These are phyloP conservation scores for Calidris pugnax DNA, from an alignment of 2,113 vertebrate species.

Conservation along the genomic window DNA sequence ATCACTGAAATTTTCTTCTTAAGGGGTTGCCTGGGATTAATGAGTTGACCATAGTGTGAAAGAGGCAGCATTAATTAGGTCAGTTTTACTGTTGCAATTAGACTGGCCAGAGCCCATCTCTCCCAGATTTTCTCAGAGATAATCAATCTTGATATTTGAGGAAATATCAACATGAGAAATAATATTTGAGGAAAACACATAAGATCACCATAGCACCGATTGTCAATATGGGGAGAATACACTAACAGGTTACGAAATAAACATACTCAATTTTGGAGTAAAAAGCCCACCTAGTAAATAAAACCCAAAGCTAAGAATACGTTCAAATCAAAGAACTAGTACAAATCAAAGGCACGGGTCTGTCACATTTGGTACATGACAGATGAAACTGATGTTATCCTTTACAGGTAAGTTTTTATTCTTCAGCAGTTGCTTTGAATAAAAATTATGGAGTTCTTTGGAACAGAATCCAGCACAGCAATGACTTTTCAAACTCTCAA, in stretches of 20 bases:
- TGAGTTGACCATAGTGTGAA: not conserved
- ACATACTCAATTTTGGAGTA: fast-evolving
- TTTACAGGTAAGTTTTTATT: not conserved
- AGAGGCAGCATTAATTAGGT: not conserved
- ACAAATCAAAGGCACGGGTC: not conserved
- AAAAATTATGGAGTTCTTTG: not conserved
- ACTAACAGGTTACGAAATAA: not conserved
- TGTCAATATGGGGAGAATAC: not conserved
- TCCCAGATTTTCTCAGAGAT: not conserved
- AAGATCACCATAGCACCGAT: not conserved
- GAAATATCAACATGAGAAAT: too few relatives aligned
- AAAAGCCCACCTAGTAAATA: not conserved
- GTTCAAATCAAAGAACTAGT: not conserved
- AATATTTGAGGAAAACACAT: not conserved
- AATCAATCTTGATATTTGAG: not conserved
- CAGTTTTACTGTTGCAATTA: not conserved
- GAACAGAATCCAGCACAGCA: not conserved
- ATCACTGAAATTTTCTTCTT: not conserved
- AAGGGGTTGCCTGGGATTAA: not conserved
- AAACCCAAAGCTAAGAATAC: not conserved
- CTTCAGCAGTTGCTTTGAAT: not conserved
- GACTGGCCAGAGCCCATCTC: not conserved
- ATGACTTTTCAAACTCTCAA: not conserved
- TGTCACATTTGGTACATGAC: not conserved
- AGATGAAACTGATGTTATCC: not conserved